Percentiles rank a stretch among this genome's conserved stretches.
Evolutionary conservation across 2,888 invertebrate genomes (phyloP).

Genomic region (Epinotia nisella): DNA sequence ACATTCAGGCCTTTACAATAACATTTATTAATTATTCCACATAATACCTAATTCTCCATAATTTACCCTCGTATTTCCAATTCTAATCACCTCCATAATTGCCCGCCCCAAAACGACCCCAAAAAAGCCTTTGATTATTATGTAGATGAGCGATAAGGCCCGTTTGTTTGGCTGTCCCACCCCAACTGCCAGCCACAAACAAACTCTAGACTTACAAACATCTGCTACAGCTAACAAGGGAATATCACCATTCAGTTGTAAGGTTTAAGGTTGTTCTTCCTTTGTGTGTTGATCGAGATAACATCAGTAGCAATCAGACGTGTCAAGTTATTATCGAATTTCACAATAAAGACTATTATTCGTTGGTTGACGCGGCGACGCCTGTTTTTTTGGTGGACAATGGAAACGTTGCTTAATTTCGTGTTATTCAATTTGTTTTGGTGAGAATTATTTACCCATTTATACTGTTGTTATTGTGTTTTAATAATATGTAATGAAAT

Average conservation of each 20-base stretch:
- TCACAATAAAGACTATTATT: slow-evolving; percentile 38
- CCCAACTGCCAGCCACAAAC: slow-evolving; percentile 27
- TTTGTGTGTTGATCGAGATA: slow-evolving; percentile 2
- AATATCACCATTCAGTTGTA: background rate
- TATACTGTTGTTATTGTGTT: background rate
- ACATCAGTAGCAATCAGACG: slow-evolving; percentile 31
- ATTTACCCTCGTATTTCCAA: slow-evolving; percentile 1
- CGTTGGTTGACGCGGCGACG: slow-evolving; percentile 26
- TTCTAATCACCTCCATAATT: slow-evolving; percentile 4
- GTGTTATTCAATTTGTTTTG: slow-evolving; percentile 13
- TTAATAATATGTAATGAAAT: background rate
- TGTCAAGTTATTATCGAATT: slow-evolving; percentile 43
- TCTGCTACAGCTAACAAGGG: slow-evolving; percentile 13
- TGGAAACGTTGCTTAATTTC: slow-evolving; percentile 1
- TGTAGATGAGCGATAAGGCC: slow-evolving; percentile 36
- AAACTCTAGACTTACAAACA: slow-evolving; percentile 23
- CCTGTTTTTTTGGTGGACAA: slow-evolving; percentile 19
- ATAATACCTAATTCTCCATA: slow-evolving; percentile 18
- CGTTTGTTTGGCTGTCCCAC: slow-evolving; percentile 24
- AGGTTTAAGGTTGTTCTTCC: background rate
- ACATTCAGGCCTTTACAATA: no score
- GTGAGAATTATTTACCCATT: background rate
- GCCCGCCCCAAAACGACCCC: slow-evolving; percentile 12
- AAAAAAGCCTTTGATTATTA: slow-evolving; percentile 36
- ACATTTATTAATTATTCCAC: slow-evolving; percentile 13